Base-by-base conservation (phyloP, 2,797 vertebrate species). In the Zalophus californianus region DNA sequence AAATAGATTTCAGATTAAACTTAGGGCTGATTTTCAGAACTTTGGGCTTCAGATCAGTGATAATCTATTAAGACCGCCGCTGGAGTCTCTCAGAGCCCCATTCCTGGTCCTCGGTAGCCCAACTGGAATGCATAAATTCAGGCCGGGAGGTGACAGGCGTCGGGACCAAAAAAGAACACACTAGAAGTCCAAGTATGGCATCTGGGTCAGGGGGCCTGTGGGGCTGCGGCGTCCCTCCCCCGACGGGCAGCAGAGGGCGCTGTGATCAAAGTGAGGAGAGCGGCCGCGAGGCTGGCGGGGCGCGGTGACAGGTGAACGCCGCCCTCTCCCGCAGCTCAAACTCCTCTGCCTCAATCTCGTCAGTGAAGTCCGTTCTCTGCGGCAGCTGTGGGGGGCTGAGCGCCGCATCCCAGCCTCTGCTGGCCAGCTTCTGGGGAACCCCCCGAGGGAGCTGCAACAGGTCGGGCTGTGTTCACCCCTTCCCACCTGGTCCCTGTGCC, bases 241-340 rank as follows among this genome's bases (percentile, higher is more conserved):
- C 13, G 60, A 18, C 2, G 48, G 73, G 58, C 98, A 97, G 97
- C 18, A 98, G 98, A 79, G 97, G 98, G 97, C 95, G 72, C 97
- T 96, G 91, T n/a, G 35, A 44, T 0, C 23, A 44, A 93, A 94
- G 85, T 38, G 23, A 78, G 25, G 73, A 90, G 38, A 48, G 56
- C 1, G 54, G 14, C 60, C 23, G 25, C 14, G 7, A 12, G 50
- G 10, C 50, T 66, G 44, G 29, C 4, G 27, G 44, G 5, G 35
- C 64, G 11, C 3, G 7, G 11, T 80, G 70, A 5, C 9, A 15
- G 5, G 4, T 14, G 15, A n/a, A 82, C 44, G 62, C 0, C 7
- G 25, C 18, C 23, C 3, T 6, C 66, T 82, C 11, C 54, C 29
- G 16, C 92, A 99, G 99, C 99, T 99, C 3, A 99, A 99, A 98